Conservation (phyloP, 2,888 invertebrate species). For the Hypercompe scribonia region DNA sequence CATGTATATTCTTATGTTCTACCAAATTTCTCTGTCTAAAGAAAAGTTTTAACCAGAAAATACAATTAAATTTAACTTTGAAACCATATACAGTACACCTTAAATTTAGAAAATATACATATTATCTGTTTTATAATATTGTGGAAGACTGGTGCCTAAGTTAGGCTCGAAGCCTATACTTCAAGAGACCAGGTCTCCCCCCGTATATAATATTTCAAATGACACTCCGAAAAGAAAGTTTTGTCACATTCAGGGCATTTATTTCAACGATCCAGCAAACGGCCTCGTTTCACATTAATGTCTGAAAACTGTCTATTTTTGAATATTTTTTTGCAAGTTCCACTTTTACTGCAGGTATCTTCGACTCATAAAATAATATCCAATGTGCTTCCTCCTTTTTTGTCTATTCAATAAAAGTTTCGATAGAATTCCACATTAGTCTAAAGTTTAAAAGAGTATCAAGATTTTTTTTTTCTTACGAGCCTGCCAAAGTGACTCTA, state of each 20-base stretch:
- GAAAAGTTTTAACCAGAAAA: conserved; percentile 63
- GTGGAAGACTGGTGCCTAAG: too few relatives aligned
- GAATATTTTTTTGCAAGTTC: conserved; percentile 61
- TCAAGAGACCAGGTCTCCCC: too few relatives aligned
- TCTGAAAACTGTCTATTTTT: conserved; percentile 47
- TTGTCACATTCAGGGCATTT: conserved; percentile 73
- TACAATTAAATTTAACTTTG: conserved; percentile 59
- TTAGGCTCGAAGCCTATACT: too few relatives aligned
- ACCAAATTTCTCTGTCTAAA: conserved; percentile 44
- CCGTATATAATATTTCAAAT: conserved; percentile 39
- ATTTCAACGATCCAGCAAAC: conserved; percentile 69
- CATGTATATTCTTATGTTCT: conserved; percentile 60
- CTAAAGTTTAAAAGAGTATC: background rate
- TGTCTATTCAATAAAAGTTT: conserved; percentile 55
- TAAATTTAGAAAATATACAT: too few relatives aligned
- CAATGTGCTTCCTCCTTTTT: conserved; percentile 60
- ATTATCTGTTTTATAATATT: too few relatives aligned
- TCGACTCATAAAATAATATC: conserved; percentile 57
- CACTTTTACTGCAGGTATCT: conserved; percentile 51
- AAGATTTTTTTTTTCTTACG: too few relatives aligned
- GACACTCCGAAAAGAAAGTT: conserved; percentile 40
- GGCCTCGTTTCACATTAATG: conserved; percentile 63
- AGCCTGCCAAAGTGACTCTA: too few relatives aligned
- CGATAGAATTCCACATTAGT: conserved; percentile 52
- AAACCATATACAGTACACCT: too few relatives aligned